Percentiles rank a stretch among this genome's conserved stretches.
phyloP scores from a whole-genome alignment of 2,797 vertebrate genomes.

The Tinamus major region DNA sequence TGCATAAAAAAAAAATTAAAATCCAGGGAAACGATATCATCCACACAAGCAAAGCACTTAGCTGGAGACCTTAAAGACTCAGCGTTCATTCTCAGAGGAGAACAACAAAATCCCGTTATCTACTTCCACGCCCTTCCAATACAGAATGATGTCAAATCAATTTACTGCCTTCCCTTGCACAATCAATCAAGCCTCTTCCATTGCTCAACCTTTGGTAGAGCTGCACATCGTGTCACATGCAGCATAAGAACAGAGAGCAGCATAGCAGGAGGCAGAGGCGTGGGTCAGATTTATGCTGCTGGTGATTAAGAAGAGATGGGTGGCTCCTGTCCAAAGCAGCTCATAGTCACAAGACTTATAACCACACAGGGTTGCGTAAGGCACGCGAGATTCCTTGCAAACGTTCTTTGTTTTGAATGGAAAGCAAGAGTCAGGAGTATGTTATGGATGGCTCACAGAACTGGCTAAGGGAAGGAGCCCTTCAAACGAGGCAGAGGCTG shows the following conservation, averaged over 20 bases:
- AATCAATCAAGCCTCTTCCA: conserved; percentile 23
- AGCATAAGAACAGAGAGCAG: conserved; percentile 17
- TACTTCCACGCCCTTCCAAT: conserved; percentile 13
- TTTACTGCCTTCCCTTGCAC: conserved; percentile 36
- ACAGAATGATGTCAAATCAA: conserved; percentile 37
- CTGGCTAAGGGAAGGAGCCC: neutral
- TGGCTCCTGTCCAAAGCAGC: conserved; percentile 65
- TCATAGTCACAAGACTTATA: conserved; percentile 75
- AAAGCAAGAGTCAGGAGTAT: neutral
- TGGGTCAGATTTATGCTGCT: conserved; percentile 55
- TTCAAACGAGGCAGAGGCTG: neutral
- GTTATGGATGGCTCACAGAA: neutral
- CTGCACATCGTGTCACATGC: neutral
- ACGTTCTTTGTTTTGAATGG: conserved; percentile 8
- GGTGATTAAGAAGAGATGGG: conserved; percentile 50
- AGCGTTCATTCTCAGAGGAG: neutral
- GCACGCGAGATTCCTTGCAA: conserved; percentile 37
- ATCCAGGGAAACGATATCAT: neutral
- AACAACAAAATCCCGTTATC: conserved; percentile 49
- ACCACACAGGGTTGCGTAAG: conserved; percentile 62
- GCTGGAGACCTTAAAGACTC: neutral
- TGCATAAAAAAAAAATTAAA: conserved; percentile 1
- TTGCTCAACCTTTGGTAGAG: conserved; percentile 41
- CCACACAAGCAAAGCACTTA: neutral
- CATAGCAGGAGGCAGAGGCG: conserved; percentile 9